phyloP scores from a whole-genome alignment of 2,888 invertebrate genomes.

The Neoscelio sp. region DNA sequence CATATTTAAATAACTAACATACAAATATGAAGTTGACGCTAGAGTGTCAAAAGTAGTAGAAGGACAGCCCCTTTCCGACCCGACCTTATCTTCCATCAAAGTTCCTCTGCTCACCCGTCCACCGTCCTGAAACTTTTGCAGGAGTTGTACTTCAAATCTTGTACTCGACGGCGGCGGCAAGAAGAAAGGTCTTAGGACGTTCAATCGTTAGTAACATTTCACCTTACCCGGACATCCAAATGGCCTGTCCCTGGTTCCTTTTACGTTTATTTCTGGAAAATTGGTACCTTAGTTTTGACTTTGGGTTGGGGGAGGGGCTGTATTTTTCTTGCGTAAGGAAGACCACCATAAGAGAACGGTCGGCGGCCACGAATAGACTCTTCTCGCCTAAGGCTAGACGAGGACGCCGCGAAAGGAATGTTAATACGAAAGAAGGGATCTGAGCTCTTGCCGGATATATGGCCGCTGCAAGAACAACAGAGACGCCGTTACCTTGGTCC shows the following conservation, averaged over 20 bases:
- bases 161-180: too few species aligned
- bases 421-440: constrained; percentile 54
- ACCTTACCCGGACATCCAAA: too few species aligned
- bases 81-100: too few species aligned
- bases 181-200: too few species aligned
- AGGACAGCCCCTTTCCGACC: too few species aligned
- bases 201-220: too few species aligned
- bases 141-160: too few species aligned
- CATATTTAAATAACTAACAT: too few species aligned
- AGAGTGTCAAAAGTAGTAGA: too few species aligned
- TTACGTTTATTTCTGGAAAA: constrained; percentile 35
- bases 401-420: constrained; percentile 57
- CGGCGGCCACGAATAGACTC: constrained; percentile 36
- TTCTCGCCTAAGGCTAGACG: constrained; percentile 44
- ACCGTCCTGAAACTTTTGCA: too few species aligned
- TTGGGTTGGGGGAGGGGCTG: constrained; percentile 13
- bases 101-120: too few species aligned
- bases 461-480: constrained; percentile 10
- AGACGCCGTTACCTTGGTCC: constrained; percentile 27
- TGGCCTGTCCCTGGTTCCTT: not conserved
- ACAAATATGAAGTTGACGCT: too few species aligned
- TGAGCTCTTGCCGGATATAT: constrained; percentile 17
- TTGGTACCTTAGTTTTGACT: constrained; percentile 32
- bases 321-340: constrained; percentile 48
- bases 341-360: constrained; percentile 37